Percentiles rank a stretch among this genome's conserved stretches.
Conservation (phyloP, 1,140 invertebrate species). For the Nylanderia fulva region DNA sequence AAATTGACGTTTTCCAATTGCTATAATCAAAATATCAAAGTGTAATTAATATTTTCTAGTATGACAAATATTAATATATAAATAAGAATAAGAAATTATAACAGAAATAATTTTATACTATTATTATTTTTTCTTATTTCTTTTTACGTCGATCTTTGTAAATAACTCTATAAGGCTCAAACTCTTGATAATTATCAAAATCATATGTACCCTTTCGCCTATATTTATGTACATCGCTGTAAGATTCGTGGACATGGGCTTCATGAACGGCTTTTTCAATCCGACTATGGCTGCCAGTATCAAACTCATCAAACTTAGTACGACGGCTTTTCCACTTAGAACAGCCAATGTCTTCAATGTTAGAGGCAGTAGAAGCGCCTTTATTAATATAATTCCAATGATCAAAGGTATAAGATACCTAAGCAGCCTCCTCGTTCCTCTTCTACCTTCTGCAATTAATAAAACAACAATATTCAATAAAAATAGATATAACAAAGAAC, state of each 20-base stretch:
- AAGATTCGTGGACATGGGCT: slow-evolving; percentile 67
- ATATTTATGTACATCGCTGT: slow-evolving; percentile 80
- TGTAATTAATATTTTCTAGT: neutral
- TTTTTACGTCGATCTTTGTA: slow-evolving; percentile 75
- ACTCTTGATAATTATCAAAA: slow-evolving; percentile 59
- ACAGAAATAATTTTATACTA: neutral
- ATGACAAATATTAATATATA: neutral
- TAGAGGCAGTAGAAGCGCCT: slow-evolving; percentile 88
- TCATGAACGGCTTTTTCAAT: slow-evolving; percentile 79
- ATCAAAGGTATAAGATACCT: slow-evolving; percentile 87
- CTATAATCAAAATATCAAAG: neutral
- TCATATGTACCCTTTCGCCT: slow-evolving; percentile 79
- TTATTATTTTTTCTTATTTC: slow-evolving; percentile 58
- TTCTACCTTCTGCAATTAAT: slow-evolving; percentile 64
- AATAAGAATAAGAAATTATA: slow-evolving; percentile 5
- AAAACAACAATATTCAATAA: neutral
- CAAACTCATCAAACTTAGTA: slow-evolving; percentile 87
- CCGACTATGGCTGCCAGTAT: slow-evolving; percentile 85
- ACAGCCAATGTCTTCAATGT: slow-evolving; percentile 88
- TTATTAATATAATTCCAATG: slow-evolving; percentile 88
- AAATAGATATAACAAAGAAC: neutral
- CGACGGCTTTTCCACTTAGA: slow-evolving; percentile 87
- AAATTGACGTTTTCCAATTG: neutral
- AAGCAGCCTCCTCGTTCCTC: slow-evolving; percentile 67
- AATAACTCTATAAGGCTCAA: slow-evolving; percentile 80